These are phyloP conservation scores for Rutilus rutilus DNA, from an alignment of 2,113 vertebrate genomes.

Conservation along the genomic window DNA sequence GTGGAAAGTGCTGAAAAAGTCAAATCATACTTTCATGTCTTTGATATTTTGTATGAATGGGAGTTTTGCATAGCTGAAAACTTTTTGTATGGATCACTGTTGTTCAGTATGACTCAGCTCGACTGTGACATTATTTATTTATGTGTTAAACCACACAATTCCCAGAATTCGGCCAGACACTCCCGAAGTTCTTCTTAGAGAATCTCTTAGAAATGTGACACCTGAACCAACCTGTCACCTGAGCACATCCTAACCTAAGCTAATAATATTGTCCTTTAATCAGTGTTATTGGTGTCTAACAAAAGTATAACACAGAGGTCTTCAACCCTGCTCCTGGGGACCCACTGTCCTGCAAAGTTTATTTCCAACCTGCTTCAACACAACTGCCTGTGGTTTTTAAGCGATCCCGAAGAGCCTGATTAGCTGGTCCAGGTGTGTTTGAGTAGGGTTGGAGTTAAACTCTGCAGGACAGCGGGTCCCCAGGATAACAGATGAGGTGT, in stretches of 20 bases:
- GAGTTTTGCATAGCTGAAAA: neutral
- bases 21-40: neutral
- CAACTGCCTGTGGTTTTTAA: too few species aligned
- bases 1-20: neutral
- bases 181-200: neutral
- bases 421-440: too few species aligned
- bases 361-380: too few species aligned
- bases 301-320: neutral
- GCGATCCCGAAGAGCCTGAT: too few species aligned
- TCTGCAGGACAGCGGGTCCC: too few species aligned
- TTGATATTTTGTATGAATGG: neutral
- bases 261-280: neutral
- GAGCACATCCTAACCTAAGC: neutral
- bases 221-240: neutral
- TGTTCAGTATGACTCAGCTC: neutral
- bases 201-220: conserved; percentile 16
- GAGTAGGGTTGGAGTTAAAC: too few species aligned
- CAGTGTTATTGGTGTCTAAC: neutral
- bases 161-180: neutral
- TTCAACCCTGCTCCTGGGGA: too few species aligned
- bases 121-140: conserved; percentile 12
- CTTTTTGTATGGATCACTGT: neutral
- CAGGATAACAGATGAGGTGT: neutral
- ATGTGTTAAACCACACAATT: neutral
- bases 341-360: too few species aligned